Conservation (phyloP, 2,888 invertebrate genomes). For the Latrodectus elegans region DNA sequence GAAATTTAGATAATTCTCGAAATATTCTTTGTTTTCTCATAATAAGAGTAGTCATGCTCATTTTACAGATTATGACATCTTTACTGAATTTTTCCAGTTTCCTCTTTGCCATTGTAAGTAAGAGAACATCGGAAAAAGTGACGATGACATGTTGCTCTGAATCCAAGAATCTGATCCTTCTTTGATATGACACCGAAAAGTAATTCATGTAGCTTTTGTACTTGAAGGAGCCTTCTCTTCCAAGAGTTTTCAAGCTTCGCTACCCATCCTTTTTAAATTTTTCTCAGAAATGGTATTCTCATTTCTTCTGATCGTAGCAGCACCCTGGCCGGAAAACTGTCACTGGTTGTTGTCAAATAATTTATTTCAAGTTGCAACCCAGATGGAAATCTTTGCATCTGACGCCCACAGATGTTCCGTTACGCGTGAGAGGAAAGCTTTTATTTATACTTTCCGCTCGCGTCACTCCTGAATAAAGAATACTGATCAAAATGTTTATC, state of each 20-base stretch:
- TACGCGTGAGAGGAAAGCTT: too few relatives aligned
- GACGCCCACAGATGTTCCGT: neutral
- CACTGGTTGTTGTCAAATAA: constrained; percentile 3
- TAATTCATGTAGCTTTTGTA: neutral
- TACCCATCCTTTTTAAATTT: neutral
- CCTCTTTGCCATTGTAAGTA: too few relatives aligned
- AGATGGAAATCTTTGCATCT: constrained; percentile 2
- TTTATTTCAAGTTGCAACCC: neutral
- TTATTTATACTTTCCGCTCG: too few relatives aligned
- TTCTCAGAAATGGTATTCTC: neutral
- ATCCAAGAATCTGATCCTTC: neutral
- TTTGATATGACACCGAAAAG: constrained; percentile 1
- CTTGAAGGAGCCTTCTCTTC: neutral
- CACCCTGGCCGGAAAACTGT: neutral
- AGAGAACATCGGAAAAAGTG: too few relatives aligned
- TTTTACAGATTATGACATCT: too few relatives aligned
- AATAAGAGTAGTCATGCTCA: too few relatives aligned
- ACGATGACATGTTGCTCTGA: neutral
- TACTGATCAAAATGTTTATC: too few relatives aligned
- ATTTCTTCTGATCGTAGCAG: neutral
- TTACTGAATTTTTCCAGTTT: too few relatives aligned
- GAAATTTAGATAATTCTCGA: too few relatives aligned
- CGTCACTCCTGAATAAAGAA: too few relatives aligned
- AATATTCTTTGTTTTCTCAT: too few relatives aligned
- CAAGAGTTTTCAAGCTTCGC: neutral